A percentile compares a stretch with the other conserved stretches of the same genome.
These are phyloP conservation scores for Pomacea canaliculata DNA, from an alignment of 2,888 invertebrate species.

Conservation along the genomic window DNA sequence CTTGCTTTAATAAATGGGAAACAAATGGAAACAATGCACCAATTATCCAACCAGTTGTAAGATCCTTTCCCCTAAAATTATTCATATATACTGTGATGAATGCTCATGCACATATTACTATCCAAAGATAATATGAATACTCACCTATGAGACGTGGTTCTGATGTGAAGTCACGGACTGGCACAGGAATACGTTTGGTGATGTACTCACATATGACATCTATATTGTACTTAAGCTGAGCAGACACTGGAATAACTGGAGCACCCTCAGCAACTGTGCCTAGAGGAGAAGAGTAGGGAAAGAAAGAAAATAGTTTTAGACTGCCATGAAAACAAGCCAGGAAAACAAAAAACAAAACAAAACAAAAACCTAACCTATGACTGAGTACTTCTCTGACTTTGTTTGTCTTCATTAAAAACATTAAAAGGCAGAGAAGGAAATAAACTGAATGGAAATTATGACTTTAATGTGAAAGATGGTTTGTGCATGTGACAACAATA, in stretches of 20 bases:
- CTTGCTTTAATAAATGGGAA: too few relatives aligned
- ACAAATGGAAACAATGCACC: too few relatives aligned
- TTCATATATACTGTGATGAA: too few relatives aligned
- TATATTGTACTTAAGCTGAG: slow-evolving; percentile 98
- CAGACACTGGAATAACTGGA: slow-evolving; percentile 98
- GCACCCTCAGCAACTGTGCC: slow-evolving; percentile 98
- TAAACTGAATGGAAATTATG: too few relatives aligned
- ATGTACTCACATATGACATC: slow-evolving; percentile 99
- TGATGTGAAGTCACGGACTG: slow-evolving; percentile 93
- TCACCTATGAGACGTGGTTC: slow-evolving; percentile 88
- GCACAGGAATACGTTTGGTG: slow-evolving; percentile 97
- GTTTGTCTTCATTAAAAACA: background rate
- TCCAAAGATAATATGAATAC: slow-evolving; percentile 14
- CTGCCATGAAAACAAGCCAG: background rate
- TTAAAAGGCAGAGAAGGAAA: too few relatives aligned
- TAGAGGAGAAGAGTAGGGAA: slow-evolving; percentile 43
- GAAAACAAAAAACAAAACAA: background rate
- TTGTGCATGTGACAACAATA: too few relatives aligned
- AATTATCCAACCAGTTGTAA: too few relatives aligned
- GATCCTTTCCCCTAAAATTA: too few relatives aligned
- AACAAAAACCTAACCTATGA: background rate
- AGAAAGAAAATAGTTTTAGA: background rate
- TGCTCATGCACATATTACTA: too few relatives aligned
- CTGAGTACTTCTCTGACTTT: background rate
- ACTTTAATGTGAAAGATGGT: too few relatives aligned